Evolutionary conservation across 2,113 vertebrate species (phyloP).

Genomic region (Cinclus mexicanus): DNA sequence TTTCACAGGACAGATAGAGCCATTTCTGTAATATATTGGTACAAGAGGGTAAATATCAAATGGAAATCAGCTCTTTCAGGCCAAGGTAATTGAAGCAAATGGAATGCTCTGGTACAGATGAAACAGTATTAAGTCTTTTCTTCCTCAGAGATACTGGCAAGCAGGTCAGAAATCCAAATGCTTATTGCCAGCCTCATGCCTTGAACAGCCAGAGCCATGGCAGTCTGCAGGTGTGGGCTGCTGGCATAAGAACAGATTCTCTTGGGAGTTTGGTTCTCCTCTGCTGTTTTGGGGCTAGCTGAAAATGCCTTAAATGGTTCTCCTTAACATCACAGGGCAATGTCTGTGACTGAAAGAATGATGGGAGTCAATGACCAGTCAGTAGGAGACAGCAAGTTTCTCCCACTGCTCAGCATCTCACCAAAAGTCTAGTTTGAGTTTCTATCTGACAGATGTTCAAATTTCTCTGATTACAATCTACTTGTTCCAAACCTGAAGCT

Average conservation of each 20-base stretch:
- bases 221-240: neutral
- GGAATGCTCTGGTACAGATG: neutral
- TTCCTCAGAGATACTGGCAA: neutral
- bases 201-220: neutral
- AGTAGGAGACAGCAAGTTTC: neutral
- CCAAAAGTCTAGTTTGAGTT: neutral
- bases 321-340: neutral
- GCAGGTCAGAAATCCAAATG: neutral
- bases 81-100: neutral
- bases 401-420: neutral
- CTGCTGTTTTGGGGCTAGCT: neutral
- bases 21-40: neutral
- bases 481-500: neutral
- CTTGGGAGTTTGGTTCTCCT: neutral
- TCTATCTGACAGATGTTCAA: accelerated
- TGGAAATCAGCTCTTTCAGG: neutral
- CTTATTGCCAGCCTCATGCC: neutral
- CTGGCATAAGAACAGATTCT: neutral
- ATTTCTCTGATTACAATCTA: neutral
- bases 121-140: neutral
- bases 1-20: neutral
- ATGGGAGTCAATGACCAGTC: neutral
- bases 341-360: neutral
- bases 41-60: neutral
- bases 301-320: neutral